phyloP scores from a whole-genome alignment of 2,888 invertebrate species.

The Noctua pronuba region DNA sequence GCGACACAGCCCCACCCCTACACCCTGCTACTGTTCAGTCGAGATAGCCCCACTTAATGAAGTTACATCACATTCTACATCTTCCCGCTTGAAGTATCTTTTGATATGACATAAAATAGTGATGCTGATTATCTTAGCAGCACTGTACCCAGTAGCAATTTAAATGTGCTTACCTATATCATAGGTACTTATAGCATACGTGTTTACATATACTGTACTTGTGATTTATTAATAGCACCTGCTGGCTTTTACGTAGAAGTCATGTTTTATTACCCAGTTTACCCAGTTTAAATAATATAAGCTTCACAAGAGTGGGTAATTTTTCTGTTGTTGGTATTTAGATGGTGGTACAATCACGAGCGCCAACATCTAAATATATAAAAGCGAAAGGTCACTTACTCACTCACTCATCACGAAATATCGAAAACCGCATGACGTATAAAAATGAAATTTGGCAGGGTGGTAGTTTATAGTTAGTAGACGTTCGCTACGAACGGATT shows the following conservation, averaged over 20 bases:
- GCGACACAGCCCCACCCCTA: neutral
- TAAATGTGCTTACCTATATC: neutral
- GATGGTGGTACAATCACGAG: neutral
- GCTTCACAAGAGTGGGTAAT: neutral
- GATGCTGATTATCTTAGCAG: neutral
- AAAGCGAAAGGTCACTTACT: too few relatives aligned
- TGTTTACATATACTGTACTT: neutral
- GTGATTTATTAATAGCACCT: conserved; percentile 1
- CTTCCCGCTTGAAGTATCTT: neutral
- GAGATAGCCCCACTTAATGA: neutral
- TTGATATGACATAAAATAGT: neutral
- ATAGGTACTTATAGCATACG: neutral
- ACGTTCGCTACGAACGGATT: too few relatives aligned
- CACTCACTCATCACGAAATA: too few relatives aligned
- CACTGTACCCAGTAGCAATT: neutral
- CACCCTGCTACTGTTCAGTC: neutral
- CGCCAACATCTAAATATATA: neutral
- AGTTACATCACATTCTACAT: neutral
- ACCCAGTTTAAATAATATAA: neutral
- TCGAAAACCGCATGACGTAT: too few relatives aligned
- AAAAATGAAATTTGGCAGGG: too few relatives aligned
- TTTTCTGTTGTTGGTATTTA: neutral
- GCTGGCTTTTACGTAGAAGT: neutral
- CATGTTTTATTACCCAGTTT: conserved; percentile 7
- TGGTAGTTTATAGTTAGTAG: too few relatives aligned